Evolutionary conservation across 2,888 invertebrate genomes (phyloP), one percentile per base, ranked within the genome.

Genomic region (Hydriomena furcata): DNA sequence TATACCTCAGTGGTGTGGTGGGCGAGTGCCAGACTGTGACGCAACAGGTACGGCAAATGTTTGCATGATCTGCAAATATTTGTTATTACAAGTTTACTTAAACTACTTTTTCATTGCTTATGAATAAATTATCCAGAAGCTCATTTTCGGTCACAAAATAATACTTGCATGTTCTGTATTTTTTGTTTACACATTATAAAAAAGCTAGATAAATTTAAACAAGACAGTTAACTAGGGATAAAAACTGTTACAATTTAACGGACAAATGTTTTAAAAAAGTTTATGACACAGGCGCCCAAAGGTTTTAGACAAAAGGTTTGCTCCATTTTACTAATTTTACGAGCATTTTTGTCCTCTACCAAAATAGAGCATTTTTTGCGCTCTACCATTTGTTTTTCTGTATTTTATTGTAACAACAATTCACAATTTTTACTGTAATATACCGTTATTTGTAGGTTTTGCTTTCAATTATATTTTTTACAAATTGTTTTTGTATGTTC

Each of bases 271-370:
- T 74, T 73, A 65, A 63, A 60, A 55, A 56, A 63, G 58, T 65
- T 57, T 60, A 61, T 50, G 60, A 49, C 51, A 55, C 52, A 52
- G 52, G 37, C 48, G 52, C 55, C 40, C 73, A 71, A 68, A 59
- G 34, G 52, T 59, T 51, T 47, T 50, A 65, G 53, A 79, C 73
- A 79, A 78, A 70, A 65, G 59, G 54, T 54, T 53, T 79, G 87
- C 80, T 82, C 84, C 71, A 82, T 82, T 81, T 86, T 72, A 68
- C 65, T 70, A 72, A 74, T 76, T 77, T 80, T 76, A 79, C 58
- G 66, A 63, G 61, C 46, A 56, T 50, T 58, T 44, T 56, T 55
- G 68, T 70, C 55, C 55, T 48, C 37, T 52, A 60, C 58, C 52
- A 62, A 76, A 75, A 72, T 79, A 68, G 79, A 79, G 71, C 79